A percentile compares a stretch with the other conserved stretches of the same genome.
These are phyloP conservation scores for Odontophorus gujanensis DNA, from an alignment of 2,113 vertebrate species.

Conservation along the genomic window DNA sequence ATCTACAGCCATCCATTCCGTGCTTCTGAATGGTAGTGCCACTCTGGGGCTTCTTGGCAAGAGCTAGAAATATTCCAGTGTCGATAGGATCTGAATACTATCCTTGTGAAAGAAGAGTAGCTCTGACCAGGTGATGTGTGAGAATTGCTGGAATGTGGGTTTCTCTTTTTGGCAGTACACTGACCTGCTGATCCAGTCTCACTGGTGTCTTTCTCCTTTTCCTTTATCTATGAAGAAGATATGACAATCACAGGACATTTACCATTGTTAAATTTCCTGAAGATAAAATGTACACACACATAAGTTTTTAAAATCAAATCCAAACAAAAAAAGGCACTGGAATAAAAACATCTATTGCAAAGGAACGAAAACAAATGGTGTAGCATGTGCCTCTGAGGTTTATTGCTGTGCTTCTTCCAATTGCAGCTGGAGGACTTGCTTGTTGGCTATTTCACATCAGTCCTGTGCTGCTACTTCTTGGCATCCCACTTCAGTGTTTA, in stretches of 20 bases:
- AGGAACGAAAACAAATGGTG: background rate
- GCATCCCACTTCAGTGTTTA: slow-evolving; percentile 48
- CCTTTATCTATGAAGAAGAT: background rate
- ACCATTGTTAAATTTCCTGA: background rate
- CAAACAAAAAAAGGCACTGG: background rate
- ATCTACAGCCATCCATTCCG: background rate
- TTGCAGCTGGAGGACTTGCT: background rate
- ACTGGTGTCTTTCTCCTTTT: background rate
- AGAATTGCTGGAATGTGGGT: background rate
- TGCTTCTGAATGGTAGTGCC: background rate
- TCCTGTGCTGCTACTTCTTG: slow-evolving; percentile 34
- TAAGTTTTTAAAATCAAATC: background rate
- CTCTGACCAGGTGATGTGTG: background rate
- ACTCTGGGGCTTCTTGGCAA: background rate
- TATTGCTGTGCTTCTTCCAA: background rate
- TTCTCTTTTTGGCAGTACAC: background rate
- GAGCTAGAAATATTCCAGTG: background rate
- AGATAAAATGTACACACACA: background rate
- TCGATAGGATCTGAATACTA: background rate
- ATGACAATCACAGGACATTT: slow-evolving; percentile 13
- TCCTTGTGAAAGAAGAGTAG: background rate
- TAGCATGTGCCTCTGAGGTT: background rate
- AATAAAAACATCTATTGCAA: background rate
- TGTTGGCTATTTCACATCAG: slow-evolving; percentile 22
- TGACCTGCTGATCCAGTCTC: background rate